Percentiles rank a stretch among this genome's conserved stretches.
phyloP scores from a whole-genome alignment of 2,888 invertebrate species.

The Eumerus sabulonum region DNA sequence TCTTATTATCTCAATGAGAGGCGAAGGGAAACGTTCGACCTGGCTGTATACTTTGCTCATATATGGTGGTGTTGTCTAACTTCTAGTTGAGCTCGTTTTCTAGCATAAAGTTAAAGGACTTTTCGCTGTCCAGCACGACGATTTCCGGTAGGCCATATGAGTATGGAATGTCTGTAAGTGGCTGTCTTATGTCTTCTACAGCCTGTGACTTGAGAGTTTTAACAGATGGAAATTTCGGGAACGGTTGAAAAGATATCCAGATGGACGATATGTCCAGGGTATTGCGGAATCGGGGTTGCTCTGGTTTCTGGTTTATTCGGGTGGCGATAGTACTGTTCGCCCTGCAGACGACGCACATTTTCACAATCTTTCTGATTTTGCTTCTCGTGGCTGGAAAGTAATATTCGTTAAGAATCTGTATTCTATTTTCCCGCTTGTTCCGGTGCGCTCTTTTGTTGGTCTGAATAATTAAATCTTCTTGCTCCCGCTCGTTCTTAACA shows the following conservation, averaged over 20 bases:
- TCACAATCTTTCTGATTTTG: constrained; percentile 31
- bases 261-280: constrained; percentile 32
- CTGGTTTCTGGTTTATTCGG: constrained; percentile 25
- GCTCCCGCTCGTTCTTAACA: constrained; percentile 3
- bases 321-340: constrained; percentile 24
- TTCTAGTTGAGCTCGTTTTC: constrained; percentile 37
- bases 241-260: constrained; percentile 45
- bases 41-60: constrained; percentile 29
- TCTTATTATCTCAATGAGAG: constrained; percentile 24
- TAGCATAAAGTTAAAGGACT: constrained; percentile 41
- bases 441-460: constrained; percentile 10
- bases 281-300: constrained; percentile 35
- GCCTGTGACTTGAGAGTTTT: constrained; percentile 27
- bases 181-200: constrained; percentile 42
- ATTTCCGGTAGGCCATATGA: constrained; percentile 47
- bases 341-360: constrained; percentile 42
- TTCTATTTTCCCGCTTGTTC: constrained; percentile 9
- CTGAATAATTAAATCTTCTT: constrained; percentile 5
- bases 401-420: constrained; percentile 26
- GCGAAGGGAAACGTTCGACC: constrained; percentile 25
- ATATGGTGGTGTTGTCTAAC: constrained; percentile 20
- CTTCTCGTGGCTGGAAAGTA: constrained; percentile 56
- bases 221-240: constrained; percentile 44
- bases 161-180: constrained; percentile 46
- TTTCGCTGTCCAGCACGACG: constrained; percentile 57